Evolutionary conservation across 2,113 vertebrate genomes (phyloP), one percentile per base, ranked within the genome.

Genomic region (Xyliphius kryptos): DNA sequence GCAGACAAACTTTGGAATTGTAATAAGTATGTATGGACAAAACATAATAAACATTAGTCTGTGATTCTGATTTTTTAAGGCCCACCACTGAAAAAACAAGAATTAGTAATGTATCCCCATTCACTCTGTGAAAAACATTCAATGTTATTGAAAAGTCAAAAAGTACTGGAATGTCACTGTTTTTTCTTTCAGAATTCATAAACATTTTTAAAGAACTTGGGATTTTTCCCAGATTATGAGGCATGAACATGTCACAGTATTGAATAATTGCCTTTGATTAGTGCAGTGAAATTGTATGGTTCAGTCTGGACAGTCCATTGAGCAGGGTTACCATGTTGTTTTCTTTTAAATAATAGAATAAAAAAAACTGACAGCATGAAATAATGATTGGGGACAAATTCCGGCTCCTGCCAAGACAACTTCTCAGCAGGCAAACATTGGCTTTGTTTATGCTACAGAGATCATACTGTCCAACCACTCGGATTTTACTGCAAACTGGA

Each of bases 331-430:
- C 53, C 57, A 56, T 62, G 58, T 60, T 57, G 66, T 51, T 61
- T 69, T 51, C 53, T 37, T 58, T 56, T 26, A 51, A 56, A 61
- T 63, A 61, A 36, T 40, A 17, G 54, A 67, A 56, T 38, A 38
- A 53, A 57, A 53, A 57, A 63, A 47, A 68, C 32, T 61, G 66
- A 67, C 73, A 76, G 71, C 59, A 69, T 62, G 73, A 75, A 41
- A 32, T 49, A 74, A 49, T 41, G 69, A 75, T 69, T 59, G 22
- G 56, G 62, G 63, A 69, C 63, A 67, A 67, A 74, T 74, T 73
- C 76, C 19, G 69, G 19, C 63, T 59, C 63, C 61, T 74, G 69
- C 76, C 63, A 63, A 52, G 73, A 78, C 76, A 72, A 75, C 71
- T 67, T 67, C 71, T 43, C 73, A 75, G 74, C 68, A 58, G 68